These are phyloP conservation scores for Pituophis catenifer DNA, from an alignment of 2,113 vertebrate species.

Conservation along the genomic window DNA sequence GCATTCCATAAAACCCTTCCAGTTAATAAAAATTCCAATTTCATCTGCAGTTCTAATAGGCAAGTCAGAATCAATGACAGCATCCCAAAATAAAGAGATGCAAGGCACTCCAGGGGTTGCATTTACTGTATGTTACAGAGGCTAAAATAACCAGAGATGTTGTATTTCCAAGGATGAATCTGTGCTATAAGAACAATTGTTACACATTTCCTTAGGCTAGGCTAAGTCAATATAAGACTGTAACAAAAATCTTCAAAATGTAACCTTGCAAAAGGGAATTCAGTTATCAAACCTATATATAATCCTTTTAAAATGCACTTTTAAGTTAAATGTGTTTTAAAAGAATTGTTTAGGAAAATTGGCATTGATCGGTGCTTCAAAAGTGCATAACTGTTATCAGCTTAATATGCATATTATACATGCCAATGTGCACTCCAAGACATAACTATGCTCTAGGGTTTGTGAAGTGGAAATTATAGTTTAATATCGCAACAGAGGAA, in stretches of 20 bases:
- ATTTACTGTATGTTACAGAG: constrained; percentile 21
- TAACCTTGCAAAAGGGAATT: background rate
- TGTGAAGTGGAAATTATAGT: constrained; percentile 30
- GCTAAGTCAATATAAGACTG: constrained; percentile 41
- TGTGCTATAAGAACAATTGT: constrained; percentile 44
- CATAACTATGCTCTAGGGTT: background rate
- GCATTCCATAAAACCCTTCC: background rate
- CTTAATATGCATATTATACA: constrained; percentile 32
- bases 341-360: constrained; percentile 13
- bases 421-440: background rate
- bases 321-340: constrained; percentile 31
- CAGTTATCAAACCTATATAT: constrained; percentile 38
- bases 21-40: background rate
- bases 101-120: constrained; percentile 13
- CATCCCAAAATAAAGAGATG: background rate
- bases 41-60: background rate
- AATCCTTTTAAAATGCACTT: constrained; percentile 29
- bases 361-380: background rate
- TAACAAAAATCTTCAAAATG: constrained; percentile 43
- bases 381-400: constrained; percentile 31
- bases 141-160: constrained; percentile 39
- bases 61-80: background rate
- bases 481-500: constrained; percentile 16
- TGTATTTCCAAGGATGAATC: constrained; percentile 38
- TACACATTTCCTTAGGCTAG: constrained; percentile 41